phyloP scores from a whole-genome alignment of 2,113 vertebrate genomes.

The Cavia aperea region DNA sequence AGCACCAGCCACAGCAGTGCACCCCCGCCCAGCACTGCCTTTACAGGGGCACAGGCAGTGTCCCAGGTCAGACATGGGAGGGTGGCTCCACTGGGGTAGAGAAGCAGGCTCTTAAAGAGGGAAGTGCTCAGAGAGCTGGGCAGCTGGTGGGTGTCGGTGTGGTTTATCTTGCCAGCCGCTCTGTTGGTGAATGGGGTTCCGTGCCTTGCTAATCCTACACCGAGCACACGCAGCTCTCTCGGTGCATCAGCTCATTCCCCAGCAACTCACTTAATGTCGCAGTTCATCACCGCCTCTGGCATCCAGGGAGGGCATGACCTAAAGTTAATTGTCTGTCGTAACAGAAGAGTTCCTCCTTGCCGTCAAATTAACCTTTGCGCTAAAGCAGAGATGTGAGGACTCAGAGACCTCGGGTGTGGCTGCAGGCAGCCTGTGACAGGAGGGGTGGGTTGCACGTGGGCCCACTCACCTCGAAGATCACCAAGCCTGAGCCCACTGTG shows the following conservation, averaged over 20 bases:
- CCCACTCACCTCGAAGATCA: neutral
- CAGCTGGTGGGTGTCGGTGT: neutral
- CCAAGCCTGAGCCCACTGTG: neutral
- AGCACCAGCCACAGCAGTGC: neutral
- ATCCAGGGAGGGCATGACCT: neutral
- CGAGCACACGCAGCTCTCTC: neutral
- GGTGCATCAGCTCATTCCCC: neutral
- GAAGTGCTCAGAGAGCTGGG: neutral
- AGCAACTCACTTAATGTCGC: neutral
- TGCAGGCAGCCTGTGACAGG: neutral
- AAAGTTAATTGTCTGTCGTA: slow-evolving; percentile 10
- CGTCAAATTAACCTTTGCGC: neutral
- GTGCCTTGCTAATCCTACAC: neutral
- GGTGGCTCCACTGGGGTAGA: neutral
- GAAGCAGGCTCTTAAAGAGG: neutral
- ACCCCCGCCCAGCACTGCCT: neutral
- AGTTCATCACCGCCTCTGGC: neutral
- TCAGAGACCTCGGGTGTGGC: accelerated
- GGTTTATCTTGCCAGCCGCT: neutral
- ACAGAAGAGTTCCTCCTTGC: neutral
- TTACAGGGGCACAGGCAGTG: neutral
- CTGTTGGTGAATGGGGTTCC: neutral
- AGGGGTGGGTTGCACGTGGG: accelerated
- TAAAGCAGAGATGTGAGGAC: neutral
- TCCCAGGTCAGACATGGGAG: neutral